Percentiles rank a stretch among this genome's conserved stretches.
Conservation (phyloP, 2,888 invertebrate genomes). For the Lottia scabra region DNA sequence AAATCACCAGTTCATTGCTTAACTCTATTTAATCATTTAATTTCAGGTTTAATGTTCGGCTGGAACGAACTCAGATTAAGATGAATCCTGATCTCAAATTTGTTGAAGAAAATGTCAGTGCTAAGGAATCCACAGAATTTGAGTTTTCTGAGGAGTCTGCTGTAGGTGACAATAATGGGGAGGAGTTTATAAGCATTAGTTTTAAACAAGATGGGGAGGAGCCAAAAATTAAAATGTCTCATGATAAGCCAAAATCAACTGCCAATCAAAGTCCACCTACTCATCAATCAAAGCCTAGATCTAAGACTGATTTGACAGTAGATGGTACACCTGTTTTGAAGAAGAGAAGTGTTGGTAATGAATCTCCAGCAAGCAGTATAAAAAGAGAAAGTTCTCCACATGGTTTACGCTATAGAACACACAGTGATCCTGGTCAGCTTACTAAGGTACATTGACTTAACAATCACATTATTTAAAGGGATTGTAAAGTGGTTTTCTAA, state of each 20-base stretch:
- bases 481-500: too few relatives aligned
- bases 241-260: constrained; percentile 5
- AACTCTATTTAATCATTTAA: too few relatives aligned
- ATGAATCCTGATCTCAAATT: constrained; percentile 26
- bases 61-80: constrained; percentile 39
- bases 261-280: not conserved
- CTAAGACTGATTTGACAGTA: not conserved
- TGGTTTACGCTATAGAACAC: constrained; percentile 12
- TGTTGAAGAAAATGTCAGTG: constrained; percentile 21
- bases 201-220: constrained; percentile 23
- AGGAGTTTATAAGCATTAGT: constrained; percentile 45
- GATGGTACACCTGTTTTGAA: not conserved
- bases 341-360: not conserved
- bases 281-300: not conserved
- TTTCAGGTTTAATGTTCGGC: constrained; percentile 34
- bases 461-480: too few relatives aligned
- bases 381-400: not conserved
- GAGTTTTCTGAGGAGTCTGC: constrained; percentile 26
- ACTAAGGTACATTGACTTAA: not conserved
- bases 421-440: constrained; percentile 40
- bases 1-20: too few relatives aligned
- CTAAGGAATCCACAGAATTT: constrained; percentile 11
- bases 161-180: constrained; percentile 14
- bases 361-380: not conserved
- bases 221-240: constrained; percentile 4